Evolutionary conservation across 2,797 vertebrate genomes (phyloP), one percentile per base, ranked within the genome.

Genomic region (Tenualosa ilisha): DNA sequence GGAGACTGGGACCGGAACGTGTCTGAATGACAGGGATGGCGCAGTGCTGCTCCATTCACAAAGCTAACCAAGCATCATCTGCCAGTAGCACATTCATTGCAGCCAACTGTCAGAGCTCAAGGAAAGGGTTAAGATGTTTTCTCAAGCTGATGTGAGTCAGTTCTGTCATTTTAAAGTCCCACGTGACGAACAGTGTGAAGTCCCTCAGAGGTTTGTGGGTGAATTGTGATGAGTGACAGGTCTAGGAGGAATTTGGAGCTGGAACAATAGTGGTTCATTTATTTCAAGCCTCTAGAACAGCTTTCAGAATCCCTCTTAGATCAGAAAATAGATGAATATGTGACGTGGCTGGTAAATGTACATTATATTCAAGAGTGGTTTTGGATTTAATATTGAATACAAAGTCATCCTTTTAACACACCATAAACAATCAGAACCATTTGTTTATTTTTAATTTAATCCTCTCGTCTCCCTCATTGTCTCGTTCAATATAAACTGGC

Each of bases 221-320:
- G 68, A 75, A 15, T 31, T 37, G 15, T 17, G 31, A 46, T 4
- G 68, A 75, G 68, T 75, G 83, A 31, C 63, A 31, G 63, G 46
- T 22, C 50, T 75, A 24, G 50, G 83, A 79, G 40, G 37, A 50
- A 37, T 31, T 40, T 26, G 5, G n/a, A 72, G 83, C 31, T 9
- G 50, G 65, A 79, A 51, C n/a, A 68, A 51, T 43, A 72, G 31
- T 84, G 37, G 65, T 75, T 84, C 53, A 75, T 72, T 75, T 53
- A 84, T 84, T 72, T 17, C 63, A 37, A 54, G 63, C 56, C 8
- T 20, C n/a, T 81, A 3, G 63, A 84, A 84, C 56, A 82, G 59
- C 59, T 24, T 50, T 83, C 59, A 37, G 59, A 17, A 59, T 88
- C 15, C 31, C 31, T 75, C 68, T 8, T 4, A 4, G 37, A 40